These are phyloP conservation scores for Dryococelus australis DNA, from an alignment of 2,888 invertebrate genomes.

Conservation along the genomic window DNA sequence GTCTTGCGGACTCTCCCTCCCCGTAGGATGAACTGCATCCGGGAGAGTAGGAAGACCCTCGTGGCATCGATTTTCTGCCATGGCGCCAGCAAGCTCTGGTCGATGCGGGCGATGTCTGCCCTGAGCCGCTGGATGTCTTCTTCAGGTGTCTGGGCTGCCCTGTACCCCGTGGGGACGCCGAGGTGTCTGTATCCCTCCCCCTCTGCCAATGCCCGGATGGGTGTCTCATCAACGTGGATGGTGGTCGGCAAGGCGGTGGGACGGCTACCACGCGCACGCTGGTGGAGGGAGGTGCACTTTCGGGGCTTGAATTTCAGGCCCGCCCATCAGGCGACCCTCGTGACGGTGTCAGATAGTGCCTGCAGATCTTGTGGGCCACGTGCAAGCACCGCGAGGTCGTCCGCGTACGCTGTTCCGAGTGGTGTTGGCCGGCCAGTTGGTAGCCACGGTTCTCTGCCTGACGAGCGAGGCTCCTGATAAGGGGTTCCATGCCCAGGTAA, in stretches of 20 bases:
- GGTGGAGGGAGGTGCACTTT: no score
- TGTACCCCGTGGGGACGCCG: constrained; percentile 50
- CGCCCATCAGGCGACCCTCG: constrained; percentile 23
- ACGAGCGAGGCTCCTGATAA: constrained; percentile 36
- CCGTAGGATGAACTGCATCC: constrained; percentile 50
- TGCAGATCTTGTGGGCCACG: no score
- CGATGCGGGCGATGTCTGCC: constrained; percentile 27
- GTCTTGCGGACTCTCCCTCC: constrained; percentile 47
- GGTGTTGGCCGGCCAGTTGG: constrained; percentile 33
- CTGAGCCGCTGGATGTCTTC: constrained; percentile 35
- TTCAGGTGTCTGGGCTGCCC: constrained; percentile 37
- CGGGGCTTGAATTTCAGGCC: constrained; percentile 52
- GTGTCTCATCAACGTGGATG: constrained; percentile 17
- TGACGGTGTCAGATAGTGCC: no score
- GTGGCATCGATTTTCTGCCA: constrained; percentile 50
- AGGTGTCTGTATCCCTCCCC: constrained; percentile 51
- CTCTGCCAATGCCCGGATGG: constrained; percentile 29
- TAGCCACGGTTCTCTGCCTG: background rate
- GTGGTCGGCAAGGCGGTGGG: background rate
- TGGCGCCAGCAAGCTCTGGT: constrained; percentile 43
- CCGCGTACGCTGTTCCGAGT: constrained; percentile 46
- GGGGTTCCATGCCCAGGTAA: constrained; percentile 52
- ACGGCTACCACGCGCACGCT: no score
- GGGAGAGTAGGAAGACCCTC: constrained; percentile 49
- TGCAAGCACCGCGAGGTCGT: constrained; percentile 44